These are phyloP conservation scores for Ictalurus furcatus DNA, from an alignment of 2,113 vertebrate species.

Conservation along the genomic window DNA sequence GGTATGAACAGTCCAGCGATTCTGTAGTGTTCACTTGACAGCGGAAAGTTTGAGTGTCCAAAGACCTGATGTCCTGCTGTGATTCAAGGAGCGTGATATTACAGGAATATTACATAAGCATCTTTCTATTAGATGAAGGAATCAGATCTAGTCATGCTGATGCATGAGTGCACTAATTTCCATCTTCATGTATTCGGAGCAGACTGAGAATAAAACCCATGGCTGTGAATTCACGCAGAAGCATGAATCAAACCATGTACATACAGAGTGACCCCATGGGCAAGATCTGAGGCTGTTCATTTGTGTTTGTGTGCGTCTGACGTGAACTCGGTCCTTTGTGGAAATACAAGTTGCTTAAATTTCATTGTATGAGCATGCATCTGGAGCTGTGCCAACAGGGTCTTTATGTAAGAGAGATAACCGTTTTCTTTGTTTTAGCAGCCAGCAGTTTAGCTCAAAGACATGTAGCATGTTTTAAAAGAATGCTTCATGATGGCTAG, in stretches of 20 bases:
- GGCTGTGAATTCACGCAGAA: constrained; percentile 42
- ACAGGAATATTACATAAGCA: neutral
- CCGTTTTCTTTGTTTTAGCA: neutral
- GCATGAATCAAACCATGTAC: constrained; percentile 33
- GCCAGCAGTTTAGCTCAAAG: neutral
- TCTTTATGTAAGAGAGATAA: neutral
- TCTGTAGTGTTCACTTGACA: neutral
- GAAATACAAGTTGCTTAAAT: neutral
- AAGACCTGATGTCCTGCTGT: neutral
- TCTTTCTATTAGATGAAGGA: neutral
- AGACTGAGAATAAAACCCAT: constrained; percentile 20
- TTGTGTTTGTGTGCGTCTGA: constrained; percentile 10
- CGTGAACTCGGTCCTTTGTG: neutral
- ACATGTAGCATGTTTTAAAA: neutral
- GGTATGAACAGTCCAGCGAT: neutral
- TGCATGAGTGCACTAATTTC: neutral
- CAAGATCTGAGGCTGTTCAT: constrained; percentile 31
- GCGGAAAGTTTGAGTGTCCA: neutral
- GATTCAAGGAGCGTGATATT: neutral
- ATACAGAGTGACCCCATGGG: constrained; percentile 14
- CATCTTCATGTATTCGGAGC: constrained; percentile 11
- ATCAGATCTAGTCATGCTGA: neutral
- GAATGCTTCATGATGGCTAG: neutral
- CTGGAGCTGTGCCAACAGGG: neutral
- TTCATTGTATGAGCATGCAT: neutral